phyloP scores from a whole-genome alignment of 2,888 invertebrate genomes.

The Polietes domitor region DNA sequence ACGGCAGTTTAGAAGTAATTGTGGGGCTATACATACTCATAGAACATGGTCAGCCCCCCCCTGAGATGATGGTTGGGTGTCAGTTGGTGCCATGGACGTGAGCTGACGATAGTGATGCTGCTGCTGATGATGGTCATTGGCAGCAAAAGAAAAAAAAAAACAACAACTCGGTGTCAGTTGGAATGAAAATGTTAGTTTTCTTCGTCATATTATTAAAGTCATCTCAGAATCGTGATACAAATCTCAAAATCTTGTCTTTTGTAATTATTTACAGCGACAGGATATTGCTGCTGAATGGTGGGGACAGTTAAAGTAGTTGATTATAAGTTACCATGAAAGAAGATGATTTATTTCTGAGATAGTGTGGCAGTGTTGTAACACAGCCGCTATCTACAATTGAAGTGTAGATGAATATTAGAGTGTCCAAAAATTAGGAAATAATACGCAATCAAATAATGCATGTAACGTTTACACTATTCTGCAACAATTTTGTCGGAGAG shows the following conservation, averaged over 20 bases:
- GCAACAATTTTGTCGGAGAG: too few relatives aligned
- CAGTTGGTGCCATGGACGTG: too few relatives aligned
- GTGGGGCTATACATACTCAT: too few relatives aligned
- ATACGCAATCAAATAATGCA: too few relatives aligned
- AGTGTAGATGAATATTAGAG: too few relatives aligned
- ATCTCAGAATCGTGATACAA: not conserved
- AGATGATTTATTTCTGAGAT: not conserved
- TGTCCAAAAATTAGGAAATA: too few relatives aligned
- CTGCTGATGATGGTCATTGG: not conserved
- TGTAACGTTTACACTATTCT: too few relatives aligned
- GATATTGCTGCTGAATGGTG: not conserved
- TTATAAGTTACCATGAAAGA: too few relatives aligned
- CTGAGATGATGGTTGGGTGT: not conserved
- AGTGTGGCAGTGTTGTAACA: too few relatives aligned
- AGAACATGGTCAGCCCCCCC: not conserved
- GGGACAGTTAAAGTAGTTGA: too few relatives aligned
- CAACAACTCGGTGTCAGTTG: not conserved
- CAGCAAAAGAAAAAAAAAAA: too few relatives aligned
- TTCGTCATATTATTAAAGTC: slow-evolving; percentile 34
- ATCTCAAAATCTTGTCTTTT: slow-evolving; percentile 7
- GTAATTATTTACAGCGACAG: not conserved
- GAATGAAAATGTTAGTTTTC: slow-evolving; percentile 30
- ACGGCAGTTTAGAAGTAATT: not conserved
- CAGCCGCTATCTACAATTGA: too few relatives aligned
- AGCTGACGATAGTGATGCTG: not conserved